These are phyloP conservation scores for Azorinus chamasolen DNA, from an alignment of 2,888 invertebrate genomes.

Conservation along the genomic window DNA sequence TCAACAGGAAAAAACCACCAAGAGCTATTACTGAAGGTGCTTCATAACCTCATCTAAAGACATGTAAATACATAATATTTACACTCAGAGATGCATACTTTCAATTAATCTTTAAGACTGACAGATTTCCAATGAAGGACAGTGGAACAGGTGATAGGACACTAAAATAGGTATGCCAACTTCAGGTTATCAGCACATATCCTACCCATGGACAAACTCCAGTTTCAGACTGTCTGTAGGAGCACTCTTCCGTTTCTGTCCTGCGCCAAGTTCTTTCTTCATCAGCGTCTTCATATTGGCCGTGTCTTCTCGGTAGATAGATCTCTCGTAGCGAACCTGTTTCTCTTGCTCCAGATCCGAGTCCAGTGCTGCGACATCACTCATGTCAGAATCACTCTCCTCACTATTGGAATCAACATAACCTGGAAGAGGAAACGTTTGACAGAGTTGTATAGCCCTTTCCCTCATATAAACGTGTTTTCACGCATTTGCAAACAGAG, in stretches of 20 bases:
- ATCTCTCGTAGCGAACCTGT: conserved; percentile 83
- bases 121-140: too few species aligned
- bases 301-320: conserved; percentile 84
- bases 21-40: too few species aligned
- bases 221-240: conserved; percentile 84
- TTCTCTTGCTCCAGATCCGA: conserved; percentile 86
- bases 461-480: too few species aligned
- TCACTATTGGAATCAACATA: conserved; percentile 86
- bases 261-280: conserved; percentile 80
- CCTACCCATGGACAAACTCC: conserved; percentile 86
- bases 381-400: conserved; percentile 85
- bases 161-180: too few species aligned
- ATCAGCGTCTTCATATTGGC: conserved; percentile 78
- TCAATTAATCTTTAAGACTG: too few species aligned
- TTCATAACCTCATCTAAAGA: too few species aligned
- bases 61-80: too few species aligned
- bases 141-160: too few species aligned
- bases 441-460: not conserved
- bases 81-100: too few species aligned
- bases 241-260: conserved; percentile 82
- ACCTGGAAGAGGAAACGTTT: conserved; percentile 68
- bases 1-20: too few species aligned
- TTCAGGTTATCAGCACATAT: too few species aligned
- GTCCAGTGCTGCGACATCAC: conserved; percentile 85
- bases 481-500: too few species aligned